Conservation (phyloP, 2,113 vertebrate species). For the Mastomys coucha region DNA sequence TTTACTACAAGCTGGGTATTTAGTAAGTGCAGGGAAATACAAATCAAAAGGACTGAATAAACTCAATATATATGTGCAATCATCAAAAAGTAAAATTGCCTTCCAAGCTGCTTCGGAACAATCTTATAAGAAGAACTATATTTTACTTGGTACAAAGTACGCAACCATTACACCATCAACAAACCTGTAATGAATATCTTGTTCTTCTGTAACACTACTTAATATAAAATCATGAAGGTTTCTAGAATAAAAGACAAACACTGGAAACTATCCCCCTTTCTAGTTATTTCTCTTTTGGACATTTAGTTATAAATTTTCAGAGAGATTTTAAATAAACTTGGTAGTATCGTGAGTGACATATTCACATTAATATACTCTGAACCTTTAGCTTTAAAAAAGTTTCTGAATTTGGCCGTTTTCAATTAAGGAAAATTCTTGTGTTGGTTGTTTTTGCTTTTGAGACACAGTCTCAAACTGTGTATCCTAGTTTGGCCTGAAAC, state of each 20-base stretch:
- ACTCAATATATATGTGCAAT: neutral
- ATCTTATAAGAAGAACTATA: conserved; percentile 46
- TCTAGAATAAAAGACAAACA: conserved; percentile 52
- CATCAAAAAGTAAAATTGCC: conserved; percentile 22
- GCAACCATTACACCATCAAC: conserved; percentile 26
- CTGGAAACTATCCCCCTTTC: neutral
- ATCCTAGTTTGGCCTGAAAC: neutral
- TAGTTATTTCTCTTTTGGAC: conserved; percentile 34
- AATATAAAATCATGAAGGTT: conserved; percentile 43
- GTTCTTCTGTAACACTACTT: neutral
- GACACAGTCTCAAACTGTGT: neutral
- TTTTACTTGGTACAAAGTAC: conserved; percentile 29
- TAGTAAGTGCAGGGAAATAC: neutral
- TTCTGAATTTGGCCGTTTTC: conserved; percentile 59
- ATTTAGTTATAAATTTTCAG: conserved; percentile 20
- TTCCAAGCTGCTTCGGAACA: conserved; percentile 16
- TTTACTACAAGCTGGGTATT: conserved; percentile 29
- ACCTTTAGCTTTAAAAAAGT: neutral
- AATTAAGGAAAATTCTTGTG: conserved; percentile 10
- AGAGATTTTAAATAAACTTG: conserved; percentile 42
- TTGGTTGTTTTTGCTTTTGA: neutral
- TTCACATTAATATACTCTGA: conserved; percentile 46
- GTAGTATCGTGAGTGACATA: neutral
- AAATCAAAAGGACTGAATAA: conserved; percentile 46
- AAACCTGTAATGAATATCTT: conserved; percentile 10